phyloP scores from a whole-genome alignment of 2,113 vertebrate species.

The Lepidothrix coronata region DNA sequence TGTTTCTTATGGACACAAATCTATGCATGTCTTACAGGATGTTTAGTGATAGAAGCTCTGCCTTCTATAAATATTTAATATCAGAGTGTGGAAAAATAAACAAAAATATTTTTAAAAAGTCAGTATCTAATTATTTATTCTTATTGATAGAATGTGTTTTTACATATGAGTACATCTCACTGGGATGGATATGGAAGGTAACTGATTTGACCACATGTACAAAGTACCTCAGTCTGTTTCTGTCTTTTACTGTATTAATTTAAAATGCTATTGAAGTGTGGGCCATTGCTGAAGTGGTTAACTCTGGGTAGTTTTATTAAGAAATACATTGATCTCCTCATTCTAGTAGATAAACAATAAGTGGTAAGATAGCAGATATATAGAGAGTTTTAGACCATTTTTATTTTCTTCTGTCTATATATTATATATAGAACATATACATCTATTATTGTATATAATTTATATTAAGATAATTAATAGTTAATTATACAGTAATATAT shows the following conservation, averaged over 20 bases:
- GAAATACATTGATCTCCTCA: neutral
- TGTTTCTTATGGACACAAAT: neutral
- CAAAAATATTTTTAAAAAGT: neutral
- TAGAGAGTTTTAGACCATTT: neutral
- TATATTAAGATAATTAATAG: neutral
- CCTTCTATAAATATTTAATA: neutral
- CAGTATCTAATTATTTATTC: neutral
- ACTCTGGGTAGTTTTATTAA: neutral
- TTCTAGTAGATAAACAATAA: neutral
- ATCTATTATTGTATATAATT: neutral
- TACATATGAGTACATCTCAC: neutral
- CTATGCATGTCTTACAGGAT: neutral
- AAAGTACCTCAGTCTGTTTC: neutral
- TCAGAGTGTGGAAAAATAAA: neutral
- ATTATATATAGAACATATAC: neutral
- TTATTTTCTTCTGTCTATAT: neutral
- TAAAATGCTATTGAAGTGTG: neutral
- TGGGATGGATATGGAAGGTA: neutral
- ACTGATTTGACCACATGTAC: neutral
- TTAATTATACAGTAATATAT: neutral
- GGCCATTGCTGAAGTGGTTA: neutral
- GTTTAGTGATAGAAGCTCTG: neutral
- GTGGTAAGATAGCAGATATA: neutral
- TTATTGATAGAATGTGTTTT: neutral
- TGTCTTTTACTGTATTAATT: neutral